Evolutionary conservation across 2,888 invertebrate species (phyloP), one percentile per base, ranked within the genome.

Genomic region (Trimorus sp.): DNA sequence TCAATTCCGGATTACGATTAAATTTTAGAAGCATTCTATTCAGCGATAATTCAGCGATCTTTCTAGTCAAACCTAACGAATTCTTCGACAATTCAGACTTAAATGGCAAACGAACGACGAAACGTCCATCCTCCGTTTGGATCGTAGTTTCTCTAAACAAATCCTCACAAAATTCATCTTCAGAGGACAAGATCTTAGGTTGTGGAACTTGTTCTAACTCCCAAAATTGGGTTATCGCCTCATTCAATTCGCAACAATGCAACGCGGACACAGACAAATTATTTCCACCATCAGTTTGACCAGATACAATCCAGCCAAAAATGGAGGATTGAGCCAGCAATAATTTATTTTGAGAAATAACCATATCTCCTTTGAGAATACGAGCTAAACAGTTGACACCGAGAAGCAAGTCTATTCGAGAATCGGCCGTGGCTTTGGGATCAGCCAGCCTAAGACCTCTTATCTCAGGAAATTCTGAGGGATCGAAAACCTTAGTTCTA

Each of bases 241-340:
- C 14, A 36, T 62, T 15, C 9, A 42, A 42, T 15, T 60, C 1
- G 45, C 59, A 60, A 45, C 59, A 60, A 26, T 58, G 58, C 37
- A 38, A 7, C 26, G 36, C 26, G 8, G 2, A 36, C 9, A 36
- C 36, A n/a, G n/a, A n/a, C n/a, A n/a, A n/a, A n/a, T n/a, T n/a
- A n/a, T n/a, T n/a, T n/a, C n/a, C n/a, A n/a, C n/a, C n/a, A n/a
- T n/a, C n/a, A n/a, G n/a, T n/a, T n/a, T n/a, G 48, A 9, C 62
- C 62, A 6, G 62, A 62, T 26, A 63, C 15, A 37, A 51, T 51
- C 63, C 63, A 63, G 8, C 63, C 63, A 51, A 63, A 63, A 14
- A 63, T 51, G 7, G 63, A 16, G 37, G 49, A 37, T 63, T 63
- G 62, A 0, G 62, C 62, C 11, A 62, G 7, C 12, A 62, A 26